Evolutionary conservation across 2,797 vertebrate species (phyloP), one percentile per base, ranked within the genome.

Genomic region (Lateolabrax maculatus): DNA sequence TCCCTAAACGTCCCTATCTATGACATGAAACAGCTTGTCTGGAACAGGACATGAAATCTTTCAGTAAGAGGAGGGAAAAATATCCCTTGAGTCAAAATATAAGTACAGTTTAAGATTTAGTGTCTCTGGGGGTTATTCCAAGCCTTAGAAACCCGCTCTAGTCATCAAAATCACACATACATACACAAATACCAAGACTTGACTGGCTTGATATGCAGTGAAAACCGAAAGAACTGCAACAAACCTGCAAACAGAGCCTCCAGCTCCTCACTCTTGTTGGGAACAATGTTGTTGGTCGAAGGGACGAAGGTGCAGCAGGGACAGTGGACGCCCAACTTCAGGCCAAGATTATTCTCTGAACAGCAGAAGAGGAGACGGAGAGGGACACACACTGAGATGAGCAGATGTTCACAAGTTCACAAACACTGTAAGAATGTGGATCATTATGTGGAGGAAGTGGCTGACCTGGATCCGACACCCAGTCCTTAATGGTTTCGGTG

Each of bases 231-330:
- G 1, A 53, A 34, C 31, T n/a, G 43, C 8, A 56, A 67, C 89
- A 61, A 36, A 96, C 96, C 96, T 92, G 96, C 94, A 85, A 96
- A 96, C 23, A 95, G 93, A 23, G 95, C 93, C 81, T 96, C 95
- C 80, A 96, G 89, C 80, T 96, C 95, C 82, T 96, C 96, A 13
- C 94, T 96, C 90, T 95, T 95, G 84, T 96, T 96, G 75, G 94
- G 94, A 53, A 96, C 90, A 0, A 96, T 96, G 84, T 95, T 96
- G 91, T 96, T 96, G 72, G 95, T 95, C 84, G 95, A 94, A 0
- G 95, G 95, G 64, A 96, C 69, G 21, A 96, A 96, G 43, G 95
- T 96, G 87, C 96, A 96, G 88, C 96, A 96, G 15, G 95, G 95
- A 91, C 96, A 96, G 90, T 96, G 96, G 64, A 96, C 91, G 1